phyloP scores from a whole-genome alignment of 2,797 vertebrate species.

The Onychomys arenicola region DNA sequence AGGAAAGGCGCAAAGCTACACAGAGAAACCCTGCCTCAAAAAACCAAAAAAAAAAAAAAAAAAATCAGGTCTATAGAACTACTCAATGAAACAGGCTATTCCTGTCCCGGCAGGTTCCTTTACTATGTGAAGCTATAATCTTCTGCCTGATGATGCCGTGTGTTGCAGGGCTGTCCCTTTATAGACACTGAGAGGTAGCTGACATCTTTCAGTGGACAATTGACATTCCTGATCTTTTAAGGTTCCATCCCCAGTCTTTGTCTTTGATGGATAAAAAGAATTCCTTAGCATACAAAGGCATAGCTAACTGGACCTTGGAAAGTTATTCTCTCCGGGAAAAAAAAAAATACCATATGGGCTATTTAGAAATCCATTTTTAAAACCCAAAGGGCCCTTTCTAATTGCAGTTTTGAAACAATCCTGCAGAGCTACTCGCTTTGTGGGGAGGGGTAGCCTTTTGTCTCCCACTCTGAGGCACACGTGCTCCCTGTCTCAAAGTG shows the following conservation, averaged over 20 bases:
- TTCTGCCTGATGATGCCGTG: not conserved
- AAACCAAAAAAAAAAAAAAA: too few relatives aligned
- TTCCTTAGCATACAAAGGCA: conserved; percentile 56
- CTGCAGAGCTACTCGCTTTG: not conserved
- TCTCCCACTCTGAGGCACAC: not conserved
- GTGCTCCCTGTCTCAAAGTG: conserved; percentile 52
- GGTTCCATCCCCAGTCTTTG: conserved; percentile 8
- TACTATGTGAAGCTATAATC: not conserved
- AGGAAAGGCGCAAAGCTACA: too few relatives aligned
- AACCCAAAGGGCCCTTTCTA: conserved; percentile 62
- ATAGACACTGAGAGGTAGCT: not conserved
- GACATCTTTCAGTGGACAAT: not conserved
- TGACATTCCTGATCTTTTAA: not conserved
- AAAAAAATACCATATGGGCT: conserved; percentile 25
- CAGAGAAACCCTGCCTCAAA: too few relatives aligned
- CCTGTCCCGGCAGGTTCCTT: not conserved
- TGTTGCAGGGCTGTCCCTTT: not conserved
- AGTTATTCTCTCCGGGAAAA: conserved; percentile 32
- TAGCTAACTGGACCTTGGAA: conserved; percentile 55
- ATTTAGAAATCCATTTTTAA: conserved; percentile 71
- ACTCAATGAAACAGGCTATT: not conserved
- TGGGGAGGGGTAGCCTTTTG: conserved; percentile 45
- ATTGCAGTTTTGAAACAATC: conserved; percentile 59
- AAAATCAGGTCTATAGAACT: not conserved
- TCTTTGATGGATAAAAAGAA: conserved; percentile 22